phyloP scores from a whole-genome alignment of 2,113 vertebrate species.

The Scopus umbretta region DNA sequence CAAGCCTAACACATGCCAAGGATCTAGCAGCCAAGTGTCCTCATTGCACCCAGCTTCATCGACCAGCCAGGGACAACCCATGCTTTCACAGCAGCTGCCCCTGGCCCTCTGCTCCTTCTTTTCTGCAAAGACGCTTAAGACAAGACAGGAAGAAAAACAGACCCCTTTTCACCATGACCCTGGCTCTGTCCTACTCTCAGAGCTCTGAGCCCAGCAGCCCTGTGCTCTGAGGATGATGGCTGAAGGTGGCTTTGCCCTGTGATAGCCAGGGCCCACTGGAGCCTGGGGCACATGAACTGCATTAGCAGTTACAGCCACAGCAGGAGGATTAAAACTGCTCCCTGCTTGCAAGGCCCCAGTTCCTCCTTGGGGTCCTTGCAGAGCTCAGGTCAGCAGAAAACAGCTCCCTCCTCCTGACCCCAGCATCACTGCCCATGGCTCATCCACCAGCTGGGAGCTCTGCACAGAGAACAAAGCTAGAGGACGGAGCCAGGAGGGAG shows the following conservation, averaged over 20 bases:
- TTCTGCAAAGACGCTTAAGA: neutral
- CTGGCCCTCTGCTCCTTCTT: neutral
- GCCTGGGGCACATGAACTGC: neutral
- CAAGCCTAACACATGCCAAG: neutral
- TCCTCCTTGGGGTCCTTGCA: neutral
- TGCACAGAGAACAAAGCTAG: neutral
- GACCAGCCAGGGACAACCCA: neutral
- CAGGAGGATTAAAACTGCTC: neutral
- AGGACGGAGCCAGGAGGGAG: neutral
- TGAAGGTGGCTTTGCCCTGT: neutral
- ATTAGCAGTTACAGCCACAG: neutral
- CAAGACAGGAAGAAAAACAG: neutral
- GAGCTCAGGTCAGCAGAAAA: neutral
- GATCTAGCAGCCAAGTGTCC: neutral
- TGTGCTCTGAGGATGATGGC: neutral
- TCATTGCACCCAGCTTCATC: neutral
- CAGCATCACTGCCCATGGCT: neutral
- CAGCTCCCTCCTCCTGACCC: neutral
- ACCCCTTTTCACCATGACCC: neutral
- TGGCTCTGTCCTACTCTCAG: neutral
- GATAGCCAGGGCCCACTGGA: accelerated
- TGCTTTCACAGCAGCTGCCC: neutral
- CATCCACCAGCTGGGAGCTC: constrained; percentile 7
- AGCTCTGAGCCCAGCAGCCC: neutral
- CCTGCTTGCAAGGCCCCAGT: neutral